Base-by-base conservation (phyloP, 2,113 vertebrate species). In the Rhinopithecus roxellana region DNA sequence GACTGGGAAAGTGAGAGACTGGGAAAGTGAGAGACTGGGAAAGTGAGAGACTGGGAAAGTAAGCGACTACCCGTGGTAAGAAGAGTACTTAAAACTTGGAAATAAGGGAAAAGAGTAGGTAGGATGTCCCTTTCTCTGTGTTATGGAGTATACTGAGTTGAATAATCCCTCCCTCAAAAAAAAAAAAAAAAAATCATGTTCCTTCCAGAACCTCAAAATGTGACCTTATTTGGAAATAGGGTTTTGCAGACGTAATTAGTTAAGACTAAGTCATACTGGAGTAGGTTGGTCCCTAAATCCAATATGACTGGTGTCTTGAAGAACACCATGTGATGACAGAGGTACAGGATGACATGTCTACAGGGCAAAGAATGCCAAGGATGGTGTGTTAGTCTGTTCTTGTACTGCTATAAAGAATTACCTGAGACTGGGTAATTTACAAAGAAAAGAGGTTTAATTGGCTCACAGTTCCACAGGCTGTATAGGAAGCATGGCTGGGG, bases 71-170 rank as follows among this genome's bases (percentile, higher is more conserved):
- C 20, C 0, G 8, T 38, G 3, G 17, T n/a, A 80, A 85, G 43
- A 83, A 96, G 89, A 90, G 64, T 23, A 27, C 27, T 95, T 89
- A 74, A 92, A 89, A 91, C 23, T 69, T 89, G 55, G 23, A 94
- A 89, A 70, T 45, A 85, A 89, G 38, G 13, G 16, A 30, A 59
- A 96, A 74, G n/a, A 74, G 14, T 48, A 77, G 20, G 18, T 59
- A 27, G 2, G 3, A 18, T 81, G n/a, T 88, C 20, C 18, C 38
- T 35, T 87, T 88, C 70, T 90, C 40, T 64, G 14, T 67, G 38
- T 50, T 69, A 38, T 6, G 52, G 35, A 23, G 10, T 40, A 3
- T 55, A 74, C 1, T 77, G 22, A n/a, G 43, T 86, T 89, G 79
- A 80, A 80, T 38, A 81, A 16, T 43, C 4, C 23, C 20, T 64